phyloP scores from a whole-genome alignment of 1,140 invertebrate genomes.

The Andricus grossulariae region DNA sequence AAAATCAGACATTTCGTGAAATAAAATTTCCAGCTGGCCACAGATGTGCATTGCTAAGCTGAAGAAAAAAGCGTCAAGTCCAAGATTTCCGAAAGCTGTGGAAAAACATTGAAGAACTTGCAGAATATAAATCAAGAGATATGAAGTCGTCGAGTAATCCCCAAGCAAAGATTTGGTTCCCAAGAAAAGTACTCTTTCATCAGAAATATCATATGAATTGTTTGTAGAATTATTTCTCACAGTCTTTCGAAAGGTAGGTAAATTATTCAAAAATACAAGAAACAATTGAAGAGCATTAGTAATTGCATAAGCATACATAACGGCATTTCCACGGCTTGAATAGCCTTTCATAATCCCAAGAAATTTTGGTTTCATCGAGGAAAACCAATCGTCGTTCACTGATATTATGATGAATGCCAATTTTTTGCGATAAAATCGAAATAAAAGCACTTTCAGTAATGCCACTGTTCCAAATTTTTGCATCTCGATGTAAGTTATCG shows the following conservation, averaged over 20 bases:
- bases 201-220: too few relatives aligned
- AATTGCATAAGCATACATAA: background rate
- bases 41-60: constrained; percentile 48
- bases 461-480: background rate
- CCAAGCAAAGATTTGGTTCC: too few relatives aligned
- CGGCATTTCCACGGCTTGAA: background rate
- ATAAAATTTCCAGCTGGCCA: constrained; percentile 47
- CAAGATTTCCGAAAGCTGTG: constrained; percentile 46
- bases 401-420: background rate
- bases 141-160: too few relatives aligned
- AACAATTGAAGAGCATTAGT: too few relatives aligned
- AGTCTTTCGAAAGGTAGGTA: too few relatives aligned
- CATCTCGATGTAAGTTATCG: background rate
- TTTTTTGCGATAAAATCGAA: background rate
- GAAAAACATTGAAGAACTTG: background rate
- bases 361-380: background rate
- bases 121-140: too few relatives aligned
- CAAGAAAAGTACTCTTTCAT: too few relatives aligned
- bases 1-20: constrained; percentile 27
- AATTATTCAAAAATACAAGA: too few relatives aligned
- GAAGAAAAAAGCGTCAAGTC: constrained; percentile 48
- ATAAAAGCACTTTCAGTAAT: background rate
- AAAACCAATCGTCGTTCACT: background rate
- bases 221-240: too few relatives aligned
- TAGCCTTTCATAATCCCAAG: background rate